Evolutionary conservation across 2,113 vertebrate genomes (phyloP).

Genomic region (Salvelinus alpinus): DNA sequence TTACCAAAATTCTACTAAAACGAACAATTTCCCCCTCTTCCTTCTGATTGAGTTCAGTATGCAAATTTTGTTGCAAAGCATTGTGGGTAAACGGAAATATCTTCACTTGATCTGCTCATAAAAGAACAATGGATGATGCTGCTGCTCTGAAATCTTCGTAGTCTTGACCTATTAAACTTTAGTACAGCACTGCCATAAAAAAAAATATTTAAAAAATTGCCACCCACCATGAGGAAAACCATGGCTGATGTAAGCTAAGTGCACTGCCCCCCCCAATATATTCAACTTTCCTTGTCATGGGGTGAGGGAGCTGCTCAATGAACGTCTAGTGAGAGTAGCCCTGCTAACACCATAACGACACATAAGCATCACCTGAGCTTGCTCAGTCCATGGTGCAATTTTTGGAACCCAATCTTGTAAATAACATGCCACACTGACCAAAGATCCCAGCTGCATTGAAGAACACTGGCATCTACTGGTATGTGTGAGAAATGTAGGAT

Average conservation of each 20-base stretch:
- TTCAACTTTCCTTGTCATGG: slow-evolving; percentile 81
- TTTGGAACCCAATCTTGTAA: slow-evolving; percentile 72
- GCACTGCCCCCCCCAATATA: accelerated
- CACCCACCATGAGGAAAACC: slow-evolving; percentile 18
- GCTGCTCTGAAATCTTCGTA: no score
- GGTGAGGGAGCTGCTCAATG: slow-evolving; percentile 79
- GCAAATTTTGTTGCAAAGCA: slow-evolving; percentile 36
- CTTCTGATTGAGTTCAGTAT: background rate
- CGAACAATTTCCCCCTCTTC: background rate
- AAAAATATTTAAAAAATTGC: background rate
- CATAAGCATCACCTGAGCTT: slow-evolving; percentile 54
- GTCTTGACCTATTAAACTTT: background rate
- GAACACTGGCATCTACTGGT: slow-evolving; percentile 17
- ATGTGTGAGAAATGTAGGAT: no score
- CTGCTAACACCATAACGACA: slow-evolving; percentile 81
- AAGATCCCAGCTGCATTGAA: no score
- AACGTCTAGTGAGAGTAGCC: slow-evolving; percentile 73
- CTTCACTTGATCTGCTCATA: background rate
- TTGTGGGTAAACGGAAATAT: slow-evolving; percentile 38
- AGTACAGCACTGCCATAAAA: background rate
- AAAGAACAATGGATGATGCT: no score
- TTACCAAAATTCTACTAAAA: background rate
- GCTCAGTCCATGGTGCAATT: slow-evolving; percentile 79
- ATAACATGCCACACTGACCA: background rate
- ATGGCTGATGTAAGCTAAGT: background rate